A percentile compares a stretch with the other conserved stretches of the same genome.
These are phyloP conservation scores for Lycaon pictus DNA, from an alignment of 2,113 vertebrate species.

Conservation along the genomic window DNA sequence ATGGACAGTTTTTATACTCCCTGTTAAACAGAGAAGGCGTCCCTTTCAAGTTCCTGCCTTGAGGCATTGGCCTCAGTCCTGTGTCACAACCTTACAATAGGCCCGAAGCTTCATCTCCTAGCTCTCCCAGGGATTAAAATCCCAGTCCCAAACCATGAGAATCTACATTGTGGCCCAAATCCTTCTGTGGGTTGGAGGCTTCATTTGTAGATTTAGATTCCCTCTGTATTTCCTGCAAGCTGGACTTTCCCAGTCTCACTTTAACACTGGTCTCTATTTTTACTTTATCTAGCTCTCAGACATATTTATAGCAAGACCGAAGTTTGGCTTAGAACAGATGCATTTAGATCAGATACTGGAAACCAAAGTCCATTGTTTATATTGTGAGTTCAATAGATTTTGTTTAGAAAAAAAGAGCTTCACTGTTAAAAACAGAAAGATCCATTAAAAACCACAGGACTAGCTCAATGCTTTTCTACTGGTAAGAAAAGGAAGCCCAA, in stretches of 20 bases:
- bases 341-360: background rate
- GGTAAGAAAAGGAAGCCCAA: background rate
- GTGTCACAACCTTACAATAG: background rate
- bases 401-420: slow-evolving; percentile 26
- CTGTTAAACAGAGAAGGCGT: background rate
- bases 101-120: background rate
- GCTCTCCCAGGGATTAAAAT: background rate
- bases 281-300: background rate
- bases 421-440: background rate
- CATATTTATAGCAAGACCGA: background rate
- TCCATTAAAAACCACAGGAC: background rate
- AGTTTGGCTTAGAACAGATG: background rate
- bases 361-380: background rate
- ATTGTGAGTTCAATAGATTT: background rate
- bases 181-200: background rate
- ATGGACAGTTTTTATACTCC: background rate
- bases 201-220: background rate
- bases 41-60: background rate
- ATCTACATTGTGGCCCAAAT: background rate
- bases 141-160: background rate
- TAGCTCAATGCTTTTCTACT: background rate
- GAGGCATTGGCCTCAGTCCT: background rate
- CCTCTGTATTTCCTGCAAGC: background rate
- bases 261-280: background rate
- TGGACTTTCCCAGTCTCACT: background rate